These are phyloP conservation scores for Myotis daubentonii DNA, from an alignment of 2,797 vertebrate species.

Conservation along the genomic window DNA sequence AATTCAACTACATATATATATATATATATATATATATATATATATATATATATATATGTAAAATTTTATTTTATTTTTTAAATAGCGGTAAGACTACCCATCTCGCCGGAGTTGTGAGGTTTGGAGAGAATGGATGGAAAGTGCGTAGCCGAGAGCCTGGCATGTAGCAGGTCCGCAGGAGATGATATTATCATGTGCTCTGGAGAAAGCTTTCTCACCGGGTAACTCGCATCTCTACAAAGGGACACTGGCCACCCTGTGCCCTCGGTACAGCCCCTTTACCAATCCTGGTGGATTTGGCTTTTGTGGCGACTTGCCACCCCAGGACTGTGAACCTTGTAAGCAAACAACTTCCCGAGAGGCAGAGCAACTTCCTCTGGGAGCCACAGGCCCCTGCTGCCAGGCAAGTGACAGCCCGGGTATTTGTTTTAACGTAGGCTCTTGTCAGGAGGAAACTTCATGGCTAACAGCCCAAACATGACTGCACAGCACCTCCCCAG, in stretches of 20 bases:
- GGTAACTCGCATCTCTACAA: not conserved
- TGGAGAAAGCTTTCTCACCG: not conserved
- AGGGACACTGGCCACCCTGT: not conserved
- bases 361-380: slow-evolving; percentile 51
- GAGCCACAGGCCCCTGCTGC: slow-evolving; percentile 58
- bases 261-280: not conserved
- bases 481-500: slow-evolving; percentile 70
- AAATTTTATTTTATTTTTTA: too few relatives aligned
- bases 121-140: not conserved
- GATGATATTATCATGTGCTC: not conserved
- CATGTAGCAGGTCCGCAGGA: not conserved
- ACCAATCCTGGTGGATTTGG: not conserved
- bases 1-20: too few relatives aligned
- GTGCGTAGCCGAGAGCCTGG: not conserved
- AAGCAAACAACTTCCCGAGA: slow-evolving; percentile 45
- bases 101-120: not conserved
- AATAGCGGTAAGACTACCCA: too few relatives aligned
- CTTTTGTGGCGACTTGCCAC: not conserved
- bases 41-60: too few relatives aligned
- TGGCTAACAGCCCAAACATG: slow-evolving; percentile 78
- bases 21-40: too few relatives aligned
- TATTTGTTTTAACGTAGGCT: slow-evolving; percentile 79
- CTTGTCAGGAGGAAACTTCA: slow-evolving; percentile 76
- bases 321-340: slow-evolving; percentile 12
- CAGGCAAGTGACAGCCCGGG: slow-evolving; percentile 73